phyloP scores from a whole-genome alignment of 1,140 invertebrate species.

The Cyphomyrmex costatus region DNA sequence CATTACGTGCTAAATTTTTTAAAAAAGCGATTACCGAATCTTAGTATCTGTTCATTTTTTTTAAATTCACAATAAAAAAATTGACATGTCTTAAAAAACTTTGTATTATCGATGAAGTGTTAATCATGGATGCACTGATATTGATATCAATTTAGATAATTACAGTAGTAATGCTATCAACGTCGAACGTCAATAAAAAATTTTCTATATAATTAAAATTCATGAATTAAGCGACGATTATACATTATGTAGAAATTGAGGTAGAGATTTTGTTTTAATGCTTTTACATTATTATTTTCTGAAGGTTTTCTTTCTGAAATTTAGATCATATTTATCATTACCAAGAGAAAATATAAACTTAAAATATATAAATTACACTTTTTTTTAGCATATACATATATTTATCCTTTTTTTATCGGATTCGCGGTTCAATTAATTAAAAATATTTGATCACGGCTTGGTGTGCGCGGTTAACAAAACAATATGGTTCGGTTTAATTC shows the following conservation, averaged over 20 bases:
- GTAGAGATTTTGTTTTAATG: not conserved
- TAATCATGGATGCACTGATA: not conserved
- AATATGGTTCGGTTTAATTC: constrained; percentile 33
- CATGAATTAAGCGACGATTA: not conserved
- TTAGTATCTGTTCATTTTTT: too few species aligned
- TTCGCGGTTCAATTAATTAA: constrained; percentile 50
- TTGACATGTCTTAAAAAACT: too few species aligned
- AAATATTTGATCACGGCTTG: constrained; percentile 48
- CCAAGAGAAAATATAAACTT: not conserved
- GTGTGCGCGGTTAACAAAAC: constrained; percentile 9
- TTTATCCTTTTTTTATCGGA: constrained; percentile 30
- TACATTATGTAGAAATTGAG: not conserved
- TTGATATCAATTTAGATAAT: not conserved
- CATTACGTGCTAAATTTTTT: too few species aligned
- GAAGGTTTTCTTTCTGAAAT: not conserved
- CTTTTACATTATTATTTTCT: not conserved
- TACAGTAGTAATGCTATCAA: not conserved
- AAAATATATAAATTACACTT: constrained; percentile 3
- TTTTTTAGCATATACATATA: not conserved
- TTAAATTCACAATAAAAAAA: too few species aligned
- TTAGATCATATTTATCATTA: not conserved
- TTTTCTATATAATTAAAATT: not conserved
- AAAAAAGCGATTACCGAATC: too few species aligned
- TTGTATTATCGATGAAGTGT: too few species aligned
- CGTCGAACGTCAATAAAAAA: not conserved